Base-by-base conservation (phyloP, 2,888 invertebrate genomes). In the Papilio elwesi region DNA sequence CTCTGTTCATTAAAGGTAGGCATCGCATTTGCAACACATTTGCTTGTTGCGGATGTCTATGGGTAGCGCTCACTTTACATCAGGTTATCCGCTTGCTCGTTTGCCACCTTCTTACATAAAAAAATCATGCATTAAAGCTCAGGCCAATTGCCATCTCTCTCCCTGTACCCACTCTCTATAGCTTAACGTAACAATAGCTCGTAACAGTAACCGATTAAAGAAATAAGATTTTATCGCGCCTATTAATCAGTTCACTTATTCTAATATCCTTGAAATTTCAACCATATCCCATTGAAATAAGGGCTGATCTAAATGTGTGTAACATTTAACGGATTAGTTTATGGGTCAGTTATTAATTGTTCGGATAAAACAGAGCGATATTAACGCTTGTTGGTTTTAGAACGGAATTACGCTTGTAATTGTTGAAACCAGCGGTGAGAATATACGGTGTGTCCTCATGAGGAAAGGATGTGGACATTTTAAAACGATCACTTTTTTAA, bases 331-430 rank as follows among this genome's bases (percentile, higher is more conserved):
- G 36, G 51, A 62, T 69, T 69, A 62, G 38, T 36, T 55, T 69
- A 38, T 51, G 51, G 49, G 68, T 68, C 68, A 59, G 57, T 59
- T 68, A 68, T 51, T 59, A 59, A 68, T 69, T n/a, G 47, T 70
- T 52, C 11, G 7, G 5, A 10, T 53, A 9, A 63, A 63, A 52
- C 52, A 70, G 9, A 70, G 47, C 70, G 26, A 48, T 62, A 26
- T 49, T n/a, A 65, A 36, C 43, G 12, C 13, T 68, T 68, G 38
- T 55, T 68, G 47, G 43, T 55, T 12, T 53, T 16, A 43, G 52
- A 69, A 62, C 70, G 70, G 70, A 70, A 15, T 47, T 52, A 52
- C 70, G 62, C 38, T 47, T 26, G 26, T 53, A 47, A n/a, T 49
- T 53, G 3, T 0, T 47, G 43, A 16, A 4, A 47, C 11, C 38